Evolutionary conservation across 2,888 invertebrate genomes (phyloP).

Genomic region (Selenia dentaria): DNA sequence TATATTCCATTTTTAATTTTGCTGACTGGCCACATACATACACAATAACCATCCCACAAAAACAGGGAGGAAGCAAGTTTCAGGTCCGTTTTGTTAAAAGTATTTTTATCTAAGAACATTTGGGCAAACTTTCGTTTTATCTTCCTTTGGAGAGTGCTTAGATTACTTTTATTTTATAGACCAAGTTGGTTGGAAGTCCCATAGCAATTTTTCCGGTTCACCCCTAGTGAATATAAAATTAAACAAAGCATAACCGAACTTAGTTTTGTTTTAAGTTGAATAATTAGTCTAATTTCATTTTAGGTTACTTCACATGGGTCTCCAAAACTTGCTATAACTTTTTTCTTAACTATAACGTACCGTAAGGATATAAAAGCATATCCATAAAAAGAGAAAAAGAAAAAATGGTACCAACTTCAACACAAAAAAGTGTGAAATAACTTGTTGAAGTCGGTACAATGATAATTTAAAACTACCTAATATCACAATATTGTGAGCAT

Average conservation of each 20-base stretch:
- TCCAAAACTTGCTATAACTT: too few species aligned
- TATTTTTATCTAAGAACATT: constrained; percentile 28
- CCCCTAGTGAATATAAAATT: constrained; percentile 34
- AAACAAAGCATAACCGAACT: constrained; percentile 31
- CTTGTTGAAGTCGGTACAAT: too few species aligned
- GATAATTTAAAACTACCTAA: too few species aligned
- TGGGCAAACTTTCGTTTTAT: constrained; percentile 29
- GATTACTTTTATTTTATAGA: constrained; percentile 36
- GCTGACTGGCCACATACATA: constrained; percentile 1
- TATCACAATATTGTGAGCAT: too few species aligned
- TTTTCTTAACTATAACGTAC: too few species aligned
- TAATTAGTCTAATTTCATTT: too few species aligned
- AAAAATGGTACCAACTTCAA: too few species aligned
- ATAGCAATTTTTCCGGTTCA: constrained; percentile 35
- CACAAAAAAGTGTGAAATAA: too few species aligned
- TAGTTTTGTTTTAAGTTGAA: constrained; percentile 13
- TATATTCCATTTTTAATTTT: too few species aligned
- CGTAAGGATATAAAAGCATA: too few species aligned
- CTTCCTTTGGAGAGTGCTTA: constrained; percentile 30
- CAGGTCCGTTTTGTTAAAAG: constrained; percentile 13
- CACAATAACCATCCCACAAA: constrained; percentile 6
- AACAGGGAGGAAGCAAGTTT: constrained; percentile 13
- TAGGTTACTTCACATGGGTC: too few species aligned
- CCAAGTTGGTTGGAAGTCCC: constrained; percentile 33
- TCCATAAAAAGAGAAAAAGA: too few species aligned